Conservation (phyloP, 2,797 vertebrate genomes). For the Masticophis lateralis region DNA sequence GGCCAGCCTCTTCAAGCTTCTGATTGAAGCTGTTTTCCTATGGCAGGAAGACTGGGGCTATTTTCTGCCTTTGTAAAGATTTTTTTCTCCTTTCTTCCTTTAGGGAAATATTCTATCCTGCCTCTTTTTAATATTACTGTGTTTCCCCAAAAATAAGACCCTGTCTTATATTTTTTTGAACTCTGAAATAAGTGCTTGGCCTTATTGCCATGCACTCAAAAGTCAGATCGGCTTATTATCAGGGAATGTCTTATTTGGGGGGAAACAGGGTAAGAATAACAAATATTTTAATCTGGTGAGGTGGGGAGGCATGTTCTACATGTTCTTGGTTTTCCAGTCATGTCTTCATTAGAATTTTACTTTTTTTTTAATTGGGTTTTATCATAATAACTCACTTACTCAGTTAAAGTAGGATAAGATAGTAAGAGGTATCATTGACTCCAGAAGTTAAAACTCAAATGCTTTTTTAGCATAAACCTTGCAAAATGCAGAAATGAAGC, state of each 20-base stretch:
- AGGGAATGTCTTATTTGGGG: too few species aligned
- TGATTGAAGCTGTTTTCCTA: background rate
- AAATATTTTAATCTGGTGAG: background rate
- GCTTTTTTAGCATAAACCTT: background rate
- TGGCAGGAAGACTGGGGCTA: background rate
- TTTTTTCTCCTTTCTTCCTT: background rate
- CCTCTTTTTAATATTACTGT: background rate
- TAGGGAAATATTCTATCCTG: background rate
- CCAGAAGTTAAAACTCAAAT: background rate
- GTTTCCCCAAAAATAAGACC: too few species aligned
- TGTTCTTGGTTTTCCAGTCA: background rate
- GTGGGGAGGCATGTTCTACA: background rate
- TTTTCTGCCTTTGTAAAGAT: too few species aligned
- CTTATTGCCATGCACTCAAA: too few species aligned
- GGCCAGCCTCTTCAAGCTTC: background rate
- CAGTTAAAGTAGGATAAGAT: background rate
- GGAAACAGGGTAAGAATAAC: background rate
- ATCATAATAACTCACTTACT: background rate
- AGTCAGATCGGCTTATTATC: too few species aligned
- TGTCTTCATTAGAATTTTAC: background rate
- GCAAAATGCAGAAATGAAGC: too few species aligned
- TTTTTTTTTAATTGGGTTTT: background rate
- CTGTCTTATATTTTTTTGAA: too few species aligned
- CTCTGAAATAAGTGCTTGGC: too few species aligned
- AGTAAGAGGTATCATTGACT: background rate